These are phyloP conservation scores for Netelia melanura DNA, from an alignment of 2,888 invertebrate species.

Conservation along the genomic window DNA sequence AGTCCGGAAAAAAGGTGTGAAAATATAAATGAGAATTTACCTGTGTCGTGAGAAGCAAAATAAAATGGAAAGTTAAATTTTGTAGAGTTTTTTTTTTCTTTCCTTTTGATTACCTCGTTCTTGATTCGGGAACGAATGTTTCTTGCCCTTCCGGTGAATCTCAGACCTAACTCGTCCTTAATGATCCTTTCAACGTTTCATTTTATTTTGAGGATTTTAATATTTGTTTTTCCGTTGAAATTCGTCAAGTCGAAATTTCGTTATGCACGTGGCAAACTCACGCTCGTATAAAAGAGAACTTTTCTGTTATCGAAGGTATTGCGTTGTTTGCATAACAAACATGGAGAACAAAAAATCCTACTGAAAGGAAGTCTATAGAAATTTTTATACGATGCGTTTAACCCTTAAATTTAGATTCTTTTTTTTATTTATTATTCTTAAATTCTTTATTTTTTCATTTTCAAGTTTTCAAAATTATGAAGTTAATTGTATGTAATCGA, in stretches of 20 bases:
- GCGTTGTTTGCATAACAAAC: constrained; percentile 18
- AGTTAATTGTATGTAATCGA: too few species aligned
- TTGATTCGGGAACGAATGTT: constrained; percentile 21
- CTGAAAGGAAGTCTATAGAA: too few species aligned
- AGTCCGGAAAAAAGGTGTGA: constrained; percentile 43
- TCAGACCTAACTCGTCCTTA: constrained; percentile 64
- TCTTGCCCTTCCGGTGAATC: constrained; percentile 54
- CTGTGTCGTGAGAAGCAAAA: constrained; percentile 25
- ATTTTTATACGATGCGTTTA: too few species aligned
- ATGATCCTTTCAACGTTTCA: constrained; percentile 65
- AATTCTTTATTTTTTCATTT: too few species aligned
- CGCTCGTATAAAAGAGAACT: constrained; percentile 64
- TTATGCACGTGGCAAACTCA: constrained; percentile 12
- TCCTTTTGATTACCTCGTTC: constrained; percentile 27
- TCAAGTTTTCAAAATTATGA: too few species aligned
- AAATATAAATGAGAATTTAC: constrained; percentile 43
- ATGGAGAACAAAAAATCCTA: constrained; percentile 40
- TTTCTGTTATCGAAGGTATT: constrained; percentile 40
- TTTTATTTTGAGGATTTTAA: constrained; percentile 54
- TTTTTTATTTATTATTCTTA: too few species aligned
- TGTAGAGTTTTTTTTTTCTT: constrained; percentile 16
- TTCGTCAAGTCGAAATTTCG: constrained; percentile 46
- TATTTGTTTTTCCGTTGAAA: constrained; percentile 74
- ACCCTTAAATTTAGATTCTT: too few species aligned
- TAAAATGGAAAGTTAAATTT: constrained; percentile 54